Base-by-base conservation (phyloP, 1,140 invertebrate species). In the Drosophila saltans region DNA sequence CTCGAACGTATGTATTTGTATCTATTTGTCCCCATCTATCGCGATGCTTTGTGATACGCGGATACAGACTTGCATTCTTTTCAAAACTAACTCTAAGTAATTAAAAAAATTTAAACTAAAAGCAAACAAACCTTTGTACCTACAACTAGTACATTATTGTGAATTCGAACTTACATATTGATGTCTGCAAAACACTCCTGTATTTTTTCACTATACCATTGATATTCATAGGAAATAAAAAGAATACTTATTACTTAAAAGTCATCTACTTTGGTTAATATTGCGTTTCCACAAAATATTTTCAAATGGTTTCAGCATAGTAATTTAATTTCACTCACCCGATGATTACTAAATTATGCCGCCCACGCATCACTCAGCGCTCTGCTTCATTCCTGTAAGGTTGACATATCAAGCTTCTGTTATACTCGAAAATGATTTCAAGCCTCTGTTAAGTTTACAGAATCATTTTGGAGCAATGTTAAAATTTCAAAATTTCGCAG, bases 11-110 rank as follows among this genome's bases (percentile, higher is more conserved):
- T 75, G 41, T 57, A 30, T 75, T 76, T 59, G 74, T 75, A 76
- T 76, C 74, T 76, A 60, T 75, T 41, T 69, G 52, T 75, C 41
- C 65, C 58, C 69, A 66, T 75, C 66, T 73, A 63, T 75, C 55
- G 73, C 74, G 55, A 73, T 64, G 74, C 74, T 76, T 76, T 76
- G 74, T 76, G 74, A 76, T 76, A 76, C 73, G 66, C 28, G 36
- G 59, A 76, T 63, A 76, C 72, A 76, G 74, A 76, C 74, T 76
- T 76, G 74, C 74, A 76, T 76, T 76, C 74, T 76, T 76, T 76
- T 76, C 69, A 68, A 74, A 55, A 62, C 60, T 76, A 70, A 58
- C 36, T 76, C 39, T 76, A 76, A 76, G 74, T 76, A 70, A 76
- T 28, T 63, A 33, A 33, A 40, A 24, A 59, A 39, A 59, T 36